Percentiles rank a stretch among this genome's conserved stretches.
These are phyloP conservation scores for Pteromalus puparum DNA, from an alignment of 1,140 invertebrate genomes.

Conservation along the genomic window DNA sequence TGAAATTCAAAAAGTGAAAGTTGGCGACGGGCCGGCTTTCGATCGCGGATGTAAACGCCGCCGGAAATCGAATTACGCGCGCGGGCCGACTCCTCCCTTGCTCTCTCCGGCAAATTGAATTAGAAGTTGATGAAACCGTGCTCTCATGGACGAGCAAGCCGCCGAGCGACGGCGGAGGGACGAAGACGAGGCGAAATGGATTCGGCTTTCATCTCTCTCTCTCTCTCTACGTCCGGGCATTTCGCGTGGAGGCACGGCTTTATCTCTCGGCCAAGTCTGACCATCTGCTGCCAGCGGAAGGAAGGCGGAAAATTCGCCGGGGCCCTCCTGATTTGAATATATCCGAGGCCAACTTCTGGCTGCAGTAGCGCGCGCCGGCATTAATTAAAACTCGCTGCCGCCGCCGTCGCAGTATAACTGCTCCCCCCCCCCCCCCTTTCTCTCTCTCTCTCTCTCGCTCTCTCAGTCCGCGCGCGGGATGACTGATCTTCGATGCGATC, in stretches of 20 bases:
- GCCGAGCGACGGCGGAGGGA: neutral
- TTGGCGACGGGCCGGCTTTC: neutral
- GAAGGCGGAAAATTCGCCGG: slow-evolving; percentile 8
- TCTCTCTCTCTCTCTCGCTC: no score
- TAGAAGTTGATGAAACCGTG: slow-evolving; percentile 19
- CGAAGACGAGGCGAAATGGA: neutral
- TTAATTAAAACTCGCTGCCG: slow-evolving; percentile 25
- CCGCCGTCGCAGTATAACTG: neutral
- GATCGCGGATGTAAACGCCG: slow-evolving; percentile 23
- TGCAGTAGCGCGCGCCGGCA: neutral
- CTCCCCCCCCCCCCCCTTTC: no score
- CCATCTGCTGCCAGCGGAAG: slow-evolving; percentile 7
- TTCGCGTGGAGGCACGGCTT: slow-evolving; percentile 2
- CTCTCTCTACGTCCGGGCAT: neutral
- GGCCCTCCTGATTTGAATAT: slow-evolving; percentile 26
- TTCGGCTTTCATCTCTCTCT: neutral
- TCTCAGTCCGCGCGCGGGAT: neutral
- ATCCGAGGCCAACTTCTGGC: slow-evolving; percentile 26
- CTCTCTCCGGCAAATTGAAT: slow-evolving; percentile 15
- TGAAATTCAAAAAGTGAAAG: slow-evolving; percentile 19
- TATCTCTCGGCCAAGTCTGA: slow-evolving; percentile 4
- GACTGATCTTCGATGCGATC: slow-evolving; percentile 6
- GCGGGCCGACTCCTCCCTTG: neutral
- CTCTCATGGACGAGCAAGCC: neutral
- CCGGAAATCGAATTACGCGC: slow-evolving; percentile 44